Evolutionary conservation across 2,113 vertebrate genomes (phyloP).

Genomic region (Aphyosemion australe): DNA sequence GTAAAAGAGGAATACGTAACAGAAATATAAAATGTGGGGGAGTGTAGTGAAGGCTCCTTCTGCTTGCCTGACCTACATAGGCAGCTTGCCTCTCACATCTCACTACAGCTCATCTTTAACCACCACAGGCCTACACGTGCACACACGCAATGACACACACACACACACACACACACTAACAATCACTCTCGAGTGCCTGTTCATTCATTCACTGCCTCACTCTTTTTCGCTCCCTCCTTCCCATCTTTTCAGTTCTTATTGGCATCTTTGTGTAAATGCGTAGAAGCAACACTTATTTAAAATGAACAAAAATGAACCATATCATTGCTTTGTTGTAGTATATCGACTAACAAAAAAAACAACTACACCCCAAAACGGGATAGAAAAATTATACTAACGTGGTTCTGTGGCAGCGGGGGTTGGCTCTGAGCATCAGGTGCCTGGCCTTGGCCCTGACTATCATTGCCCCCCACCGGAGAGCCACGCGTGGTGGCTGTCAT

Average conservation of each 20-base stretch:
- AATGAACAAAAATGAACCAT: background rate
- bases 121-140: constrained; percentile 61
- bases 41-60: constrained; percentile 77
- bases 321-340: constrained; percentile 31
- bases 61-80: constrained; percentile 85
- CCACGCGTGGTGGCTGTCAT: constrained; percentile 99
- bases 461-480: constrained; percentile 99
- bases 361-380: background rate
- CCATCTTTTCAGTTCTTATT: constrained; percentile 46
- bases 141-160: constrained; percentile 38
- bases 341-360: constrained; percentile 12
- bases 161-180: constrained; percentile 65
- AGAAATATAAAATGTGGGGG: constrained; percentile 80
- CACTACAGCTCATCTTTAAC: constrained; percentile 74
- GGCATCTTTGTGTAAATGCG: constrained; percentile 63
- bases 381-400: constrained; percentile 79
- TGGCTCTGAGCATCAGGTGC: constrained; percentile 99
- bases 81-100: constrained; percentile 80
- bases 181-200: constrained; percentile 74
- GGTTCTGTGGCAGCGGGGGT: constrained; percentile 97
- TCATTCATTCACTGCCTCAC: constrained; percentile 70
- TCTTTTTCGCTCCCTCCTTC: constrained; percentile 60
- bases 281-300: constrained; percentile 39
- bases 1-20: constrained; percentile 60
- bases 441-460: constrained; percentile 98